Base-by-base conservation (phyloP, 2,113 vertebrate species). In the Dunckerocampus dactyliophorus region DNA sequence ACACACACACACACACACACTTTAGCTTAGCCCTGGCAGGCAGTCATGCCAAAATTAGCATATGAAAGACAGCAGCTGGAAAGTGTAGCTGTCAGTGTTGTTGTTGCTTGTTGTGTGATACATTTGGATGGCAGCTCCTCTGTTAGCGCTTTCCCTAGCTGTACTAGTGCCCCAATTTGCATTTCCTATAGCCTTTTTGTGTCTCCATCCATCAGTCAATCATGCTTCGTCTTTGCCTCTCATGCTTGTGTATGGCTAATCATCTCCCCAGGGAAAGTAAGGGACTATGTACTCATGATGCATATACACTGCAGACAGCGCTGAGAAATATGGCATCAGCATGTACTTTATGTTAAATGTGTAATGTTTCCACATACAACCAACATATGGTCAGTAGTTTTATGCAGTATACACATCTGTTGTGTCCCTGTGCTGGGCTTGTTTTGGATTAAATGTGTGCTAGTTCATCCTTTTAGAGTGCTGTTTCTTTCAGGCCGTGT, bases 11-110 rank as follows among this genome's bases (percentile, higher is more conserved):
- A 62, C 31, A 62, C 45, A 60, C 59, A 47, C 54, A 42, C 55
- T 50, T 71, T 69, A 47, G 69, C 55, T 70, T 65, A 55, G 66
- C 63, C 60, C 61, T 85, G 83, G 77, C 77, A 86, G 72, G 47
- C 72, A 60, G 67, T 85, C 82, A 81, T 77, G 82, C n/a, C 67
- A 65, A 52, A 65, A 88, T 89, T 87, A 80, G 82, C 85, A 89
- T 87, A 88, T 90, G 85, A 88, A 89, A 87, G 82, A 48, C 63
- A 77, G 77, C 83, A 84, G 81, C 79, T 85, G 81, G 80, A 82
- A 75, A 63, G 71, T 78, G 73, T 81, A 71, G 57, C 77, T 81
- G 77, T 75, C 73, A 59, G 66, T 58, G 55, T 70, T 65, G 62
- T 61, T 65, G 62, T 69, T 72, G 67, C 65, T 61, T 77, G 63